Percentiles rank a stretch among this genome's conserved stretches.
phyloP scores from a whole-genome alignment of 2,797 vertebrate genomes.

The Choloepus didactylus region DNA sequence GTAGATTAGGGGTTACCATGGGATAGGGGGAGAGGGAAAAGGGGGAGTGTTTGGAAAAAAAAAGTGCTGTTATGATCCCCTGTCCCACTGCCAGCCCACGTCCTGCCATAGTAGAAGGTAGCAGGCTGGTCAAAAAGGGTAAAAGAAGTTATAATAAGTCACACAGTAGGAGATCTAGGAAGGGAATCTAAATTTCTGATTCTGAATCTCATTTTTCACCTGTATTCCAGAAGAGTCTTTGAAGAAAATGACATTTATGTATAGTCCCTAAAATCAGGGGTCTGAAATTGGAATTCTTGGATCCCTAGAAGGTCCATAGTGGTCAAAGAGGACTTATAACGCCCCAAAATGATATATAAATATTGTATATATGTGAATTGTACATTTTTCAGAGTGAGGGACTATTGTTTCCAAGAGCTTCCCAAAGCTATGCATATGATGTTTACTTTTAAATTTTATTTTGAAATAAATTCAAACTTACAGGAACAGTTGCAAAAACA shows the following conservation, averaged over 20 bases:
- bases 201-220: constrained; percentile 19
- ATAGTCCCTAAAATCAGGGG: background rate
- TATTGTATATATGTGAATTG: background rate
- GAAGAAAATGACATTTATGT: background rate
- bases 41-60: background rate
- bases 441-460: background rate
- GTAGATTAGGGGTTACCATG: too few species aligned
- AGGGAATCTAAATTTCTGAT: constrained; percentile 28
- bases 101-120: background rate
- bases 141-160: background rate
- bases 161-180: background rate
- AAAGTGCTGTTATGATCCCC: background rate
- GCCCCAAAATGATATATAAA: background rate
- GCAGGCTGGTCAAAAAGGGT: background rate
- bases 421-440: background rate
- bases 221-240: background rate
- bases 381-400: constrained; percentile 22
- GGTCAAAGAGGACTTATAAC: background rate
- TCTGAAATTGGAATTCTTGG: background rate
- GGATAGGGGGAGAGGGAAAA: too few species aligned
- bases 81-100: too few species aligned
- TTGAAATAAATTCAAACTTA: too few species aligned
- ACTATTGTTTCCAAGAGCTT: background rate
- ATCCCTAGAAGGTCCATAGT: background rate
- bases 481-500: too few species aligned